Conservation (phyloP, 2,797 vertebrate genomes). For the Odontamblyopus lacepedii region DNA sequence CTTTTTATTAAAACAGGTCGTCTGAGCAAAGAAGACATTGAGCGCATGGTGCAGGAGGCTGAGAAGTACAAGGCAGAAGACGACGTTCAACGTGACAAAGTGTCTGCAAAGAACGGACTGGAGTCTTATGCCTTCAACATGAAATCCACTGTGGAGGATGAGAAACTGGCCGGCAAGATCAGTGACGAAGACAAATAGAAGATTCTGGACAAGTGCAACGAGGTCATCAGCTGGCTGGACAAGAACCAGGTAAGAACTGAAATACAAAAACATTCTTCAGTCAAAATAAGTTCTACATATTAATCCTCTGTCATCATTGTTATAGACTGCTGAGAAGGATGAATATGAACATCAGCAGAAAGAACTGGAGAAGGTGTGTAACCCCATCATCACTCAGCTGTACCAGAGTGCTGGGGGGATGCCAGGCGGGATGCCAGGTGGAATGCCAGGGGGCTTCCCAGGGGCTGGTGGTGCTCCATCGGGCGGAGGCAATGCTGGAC, state of each 20-base stretch:
- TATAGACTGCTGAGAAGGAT: constrained; percentile 81
- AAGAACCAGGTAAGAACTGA: constrained; percentile 88
- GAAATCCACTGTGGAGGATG: constrained; percentile 97
- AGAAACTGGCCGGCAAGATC: constrained; percentile 95
- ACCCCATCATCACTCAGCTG: constrained; percentile 83
- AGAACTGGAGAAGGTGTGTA: constrained; percentile 85
- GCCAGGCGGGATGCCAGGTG: constrained; percentile 87
- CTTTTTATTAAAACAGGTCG: constrained; percentile 86
- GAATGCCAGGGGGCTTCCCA: constrained; percentile 84
- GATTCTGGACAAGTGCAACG: constrained; percentile 92
- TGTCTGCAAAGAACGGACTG: constrained; percentile 86
- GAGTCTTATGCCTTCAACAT: constrained; percentile 97
- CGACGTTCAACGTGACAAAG: constrained; percentile 83
- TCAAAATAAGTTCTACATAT: constrained; percentile 30
- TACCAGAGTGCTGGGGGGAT: constrained; percentile 84
- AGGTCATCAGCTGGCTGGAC: constrained; percentile 93
- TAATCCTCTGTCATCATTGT: not conserved
- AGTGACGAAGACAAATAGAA: constrained; percentile 92
- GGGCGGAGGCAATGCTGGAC: constrained; percentile 80
- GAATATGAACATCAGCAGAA: constrained; percentile 85
- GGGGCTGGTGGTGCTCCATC: constrained; percentile 78
- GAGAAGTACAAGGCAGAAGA: constrained; percentile 95
- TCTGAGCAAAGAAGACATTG: constrained; percentile 97
- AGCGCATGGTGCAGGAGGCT: constrained; percentile 96
- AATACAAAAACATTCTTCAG: not conserved